phyloP scores from a whole-genome alignment of 2,888 invertebrate species.

The Corythucha ciliata region DNA sequence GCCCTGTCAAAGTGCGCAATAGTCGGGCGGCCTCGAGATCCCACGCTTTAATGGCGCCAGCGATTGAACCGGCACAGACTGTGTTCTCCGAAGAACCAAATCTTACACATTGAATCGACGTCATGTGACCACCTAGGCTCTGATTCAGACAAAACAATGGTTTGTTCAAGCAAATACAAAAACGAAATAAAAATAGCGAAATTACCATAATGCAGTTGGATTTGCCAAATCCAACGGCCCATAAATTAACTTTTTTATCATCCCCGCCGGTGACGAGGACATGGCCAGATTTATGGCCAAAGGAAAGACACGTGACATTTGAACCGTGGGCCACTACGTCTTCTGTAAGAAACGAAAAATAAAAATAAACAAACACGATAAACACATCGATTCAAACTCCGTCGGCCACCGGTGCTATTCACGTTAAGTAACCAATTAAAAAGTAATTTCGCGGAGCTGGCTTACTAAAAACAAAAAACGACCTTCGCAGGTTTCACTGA shows the following conservation, averaged over 20 bases:
- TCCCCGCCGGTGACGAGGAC: constrained; percentile 91
- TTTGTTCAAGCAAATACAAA: constrained; percentile 20
- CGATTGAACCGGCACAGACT: constrained; percentile 88
- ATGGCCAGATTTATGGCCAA: constrained; percentile 83
- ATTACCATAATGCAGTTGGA: constrained; percentile 88
- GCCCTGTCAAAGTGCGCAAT: constrained; percentile 80
- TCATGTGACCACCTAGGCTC: constrained; percentile 89
- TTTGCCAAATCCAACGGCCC: constrained; percentile 94
- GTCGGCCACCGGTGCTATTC: too few species aligned
- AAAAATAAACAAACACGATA: not conserved
- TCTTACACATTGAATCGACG: constrained; percentile 87
- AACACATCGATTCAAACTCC: too few species aligned
- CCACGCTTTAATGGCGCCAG: constrained; percentile 92
- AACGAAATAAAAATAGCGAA: constrained; percentile 26
- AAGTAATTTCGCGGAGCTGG: too few species aligned
- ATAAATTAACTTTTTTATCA: constrained; percentile 93
- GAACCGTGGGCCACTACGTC: constrained; percentile 78
- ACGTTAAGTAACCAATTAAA: too few species aligned
- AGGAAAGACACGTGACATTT: constrained; percentile 77
- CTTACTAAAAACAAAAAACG: too few species aligned
- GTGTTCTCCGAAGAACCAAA: constrained; percentile 92
- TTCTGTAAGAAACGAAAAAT: constrained; percentile 48
- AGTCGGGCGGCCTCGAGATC: constrained; percentile 90
- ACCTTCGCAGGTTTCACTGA: too few species aligned
- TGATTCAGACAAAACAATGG: constrained; percentile 39